Percentiles rank a stretch among this genome's conserved stretches.
Conservation (phyloP, 2,113 vertebrate genomes). For the Saccopteryx bilineata region DNA sequence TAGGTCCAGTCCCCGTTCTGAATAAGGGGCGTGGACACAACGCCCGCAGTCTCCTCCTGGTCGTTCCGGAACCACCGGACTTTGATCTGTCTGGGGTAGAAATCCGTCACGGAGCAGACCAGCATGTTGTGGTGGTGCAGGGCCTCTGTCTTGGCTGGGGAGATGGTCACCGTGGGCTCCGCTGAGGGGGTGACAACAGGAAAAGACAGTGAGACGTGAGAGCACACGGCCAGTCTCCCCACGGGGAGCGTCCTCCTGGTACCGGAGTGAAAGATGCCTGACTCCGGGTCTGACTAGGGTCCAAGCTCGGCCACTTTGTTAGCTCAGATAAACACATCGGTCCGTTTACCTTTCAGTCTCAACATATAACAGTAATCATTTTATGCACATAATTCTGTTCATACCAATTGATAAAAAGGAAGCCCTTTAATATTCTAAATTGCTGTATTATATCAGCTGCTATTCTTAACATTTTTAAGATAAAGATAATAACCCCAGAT, state of each 20-base stretch:
- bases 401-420: not conserved
- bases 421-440: not conserved
- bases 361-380: not conserved
- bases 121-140: conserved; percentile 71
- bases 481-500: not conserved
- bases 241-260: rapidly evolving
- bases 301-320: not conserved
- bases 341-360: not conserved
- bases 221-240: rapidly evolving
- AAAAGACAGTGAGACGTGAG: not conserved
- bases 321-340: not conserved
- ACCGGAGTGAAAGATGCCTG: not conserved
- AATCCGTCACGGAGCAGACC: conserved; percentile 75
- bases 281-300: not conserved
- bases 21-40: conserved; percentile 40
- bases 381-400: too few species aligned
- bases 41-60: not conserved
- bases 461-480: not conserved
- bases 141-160: not conserved
- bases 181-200: conserved; percentile 6
- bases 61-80: conserved; percentile 70
- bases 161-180: conserved; percentile 44
- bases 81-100: conserved; percentile 73
- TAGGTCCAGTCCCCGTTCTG: conserved; percentile 74
- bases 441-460: not conserved